A percentile compares a stretch with the other conserved stretches of the same genome.
These are phyloP conservation scores for Bugula neritina DNA, from an alignment of 2,888 invertebrate species.

Conservation along the genomic window DNA sequence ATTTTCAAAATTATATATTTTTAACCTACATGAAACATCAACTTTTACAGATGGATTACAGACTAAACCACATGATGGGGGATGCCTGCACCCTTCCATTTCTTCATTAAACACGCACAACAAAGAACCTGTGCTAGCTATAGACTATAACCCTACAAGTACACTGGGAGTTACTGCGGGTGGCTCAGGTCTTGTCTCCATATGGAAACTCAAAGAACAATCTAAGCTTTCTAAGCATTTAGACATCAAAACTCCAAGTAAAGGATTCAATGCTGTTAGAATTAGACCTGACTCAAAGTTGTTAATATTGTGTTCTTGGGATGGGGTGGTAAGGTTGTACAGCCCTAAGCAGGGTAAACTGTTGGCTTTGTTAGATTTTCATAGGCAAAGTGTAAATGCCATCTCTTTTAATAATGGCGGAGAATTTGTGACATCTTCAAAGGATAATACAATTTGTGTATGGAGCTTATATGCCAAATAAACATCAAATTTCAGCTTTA, in stretches of 20 bases:
- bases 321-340: slow-evolving; percentile 22
- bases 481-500: too few relatives aligned
- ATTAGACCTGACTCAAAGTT: neutral
- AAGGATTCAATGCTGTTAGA: slow-evolving; percentile 17
- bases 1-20: too few relatives aligned
- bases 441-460: slow-evolving; percentile 1
- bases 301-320: slow-evolving; percentile 3
- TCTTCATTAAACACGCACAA: slow-evolving; percentile 1
- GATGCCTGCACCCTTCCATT: neutral
- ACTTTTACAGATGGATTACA: too few relatives aligned
- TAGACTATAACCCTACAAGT: slow-evolving; percentile 16
- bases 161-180: neutral
- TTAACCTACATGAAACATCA: too few relatives aligned
- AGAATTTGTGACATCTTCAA: slow-evolving; percentile 6
- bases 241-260: neutral
- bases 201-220: neutral
- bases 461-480: slow-evolving; percentile 12
- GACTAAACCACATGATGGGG: too few relatives aligned
- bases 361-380: slow-evolving; percentile 14
- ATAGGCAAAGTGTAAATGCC: slow-evolving; percentile 2
- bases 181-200: neutral
- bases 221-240: neutral
- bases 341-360: slow-evolving; percentile 3
- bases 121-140: slow-evolving; percentile 9
- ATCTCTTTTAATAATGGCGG: neutral